These are phyloP conservation scores for Potamilus streckersoni DNA, from an alignment of 1,140 invertebrate species.

Conservation along the genomic window DNA sequence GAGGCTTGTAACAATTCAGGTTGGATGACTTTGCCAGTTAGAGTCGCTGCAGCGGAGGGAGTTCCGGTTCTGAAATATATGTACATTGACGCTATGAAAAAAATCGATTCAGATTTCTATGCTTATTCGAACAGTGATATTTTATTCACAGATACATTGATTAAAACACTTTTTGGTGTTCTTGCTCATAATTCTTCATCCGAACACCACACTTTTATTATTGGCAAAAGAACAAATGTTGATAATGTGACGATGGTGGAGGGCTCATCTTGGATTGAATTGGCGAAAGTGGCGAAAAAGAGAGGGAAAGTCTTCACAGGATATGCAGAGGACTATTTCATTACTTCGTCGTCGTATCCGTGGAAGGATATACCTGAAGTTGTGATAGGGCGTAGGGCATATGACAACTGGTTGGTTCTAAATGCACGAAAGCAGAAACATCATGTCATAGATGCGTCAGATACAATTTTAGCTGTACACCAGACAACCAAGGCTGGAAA, in stretches of 20 bases:
- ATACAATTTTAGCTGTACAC: slow-evolving; percentile 47
- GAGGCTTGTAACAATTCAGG: slow-evolving; percentile 17
- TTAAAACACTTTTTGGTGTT: slow-evolving; percentile 23
- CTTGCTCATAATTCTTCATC: too few species aligned
- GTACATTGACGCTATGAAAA: slow-evolving; percentile 37
- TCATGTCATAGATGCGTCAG: slow-evolving; percentile 41
- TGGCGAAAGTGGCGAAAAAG: slow-evolving; percentile 23
- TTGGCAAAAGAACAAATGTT: slow-evolving; percentile 43
- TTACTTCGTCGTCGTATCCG: slow-evolving; percentile 38
- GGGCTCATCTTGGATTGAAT: slow-evolving; percentile 25
- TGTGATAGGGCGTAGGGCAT: slow-evolving; percentile 46
- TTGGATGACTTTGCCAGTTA: slow-evolving; percentile 28
- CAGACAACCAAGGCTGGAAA: slow-evolving; percentile 50
- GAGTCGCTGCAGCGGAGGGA: slow-evolving; percentile 22
- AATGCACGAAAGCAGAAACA: slow-evolving; percentile 32
- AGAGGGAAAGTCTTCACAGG: slow-evolving; percentile 39
- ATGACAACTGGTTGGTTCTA: slow-evolving; percentile 54
- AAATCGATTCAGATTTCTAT: slow-evolving; percentile 37
- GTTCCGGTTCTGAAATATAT: slow-evolving; percentile 45
- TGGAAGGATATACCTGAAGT: slow-evolving; percentile 49
- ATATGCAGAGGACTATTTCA: slow-evolving; percentile 51
- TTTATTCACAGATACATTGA: slow-evolving; percentile 34
- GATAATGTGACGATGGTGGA: slow-evolving; percentile 34
- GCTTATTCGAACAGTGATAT: slow-evolving; percentile 46
- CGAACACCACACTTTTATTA: slow-evolving; percentile 22